These are phyloP conservation scores for Phyllotis vaccarum DNA, from an alignment of 2,797 vertebrate species.

Conservation along the genomic window DNA sequence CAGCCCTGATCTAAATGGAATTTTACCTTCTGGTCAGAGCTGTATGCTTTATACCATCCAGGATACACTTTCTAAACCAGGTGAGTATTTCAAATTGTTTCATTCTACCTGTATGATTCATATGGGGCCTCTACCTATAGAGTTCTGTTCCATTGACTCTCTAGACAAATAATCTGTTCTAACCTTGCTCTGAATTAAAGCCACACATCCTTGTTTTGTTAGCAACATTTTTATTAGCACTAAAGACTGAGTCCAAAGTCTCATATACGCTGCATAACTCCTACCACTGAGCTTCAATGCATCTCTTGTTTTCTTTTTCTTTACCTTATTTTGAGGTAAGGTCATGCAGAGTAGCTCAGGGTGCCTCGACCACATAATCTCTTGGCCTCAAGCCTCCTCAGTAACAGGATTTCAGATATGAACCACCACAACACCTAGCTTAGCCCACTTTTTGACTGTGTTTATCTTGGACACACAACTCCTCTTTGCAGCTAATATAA, in stretches of 20 bases:
- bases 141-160: background rate
- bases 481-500: background rate
- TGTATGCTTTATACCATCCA: background rate
- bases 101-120: background rate
- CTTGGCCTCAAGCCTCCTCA: background rate
- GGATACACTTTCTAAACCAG: background rate
- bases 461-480: background rate
- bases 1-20: background rate
- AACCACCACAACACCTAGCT: background rate
- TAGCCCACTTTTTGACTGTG: background rate
- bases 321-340: background rate
- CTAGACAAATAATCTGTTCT: background rate
- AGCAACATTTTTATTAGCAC: background rate
- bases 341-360: background rate
- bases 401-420: background rate
- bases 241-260: background rate
- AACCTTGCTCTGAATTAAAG: background rate
- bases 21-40: background rate
- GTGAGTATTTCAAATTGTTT: background rate
- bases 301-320: background rate
- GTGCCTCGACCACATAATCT: background rate
- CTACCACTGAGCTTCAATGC: background rate
- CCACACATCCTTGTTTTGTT: background rate
- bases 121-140: background rate
- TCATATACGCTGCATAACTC: background rate